phyloP scores from a whole-genome alignment of 2,113 vertebrate genomes.

The Scomber japonicus region DNA sequence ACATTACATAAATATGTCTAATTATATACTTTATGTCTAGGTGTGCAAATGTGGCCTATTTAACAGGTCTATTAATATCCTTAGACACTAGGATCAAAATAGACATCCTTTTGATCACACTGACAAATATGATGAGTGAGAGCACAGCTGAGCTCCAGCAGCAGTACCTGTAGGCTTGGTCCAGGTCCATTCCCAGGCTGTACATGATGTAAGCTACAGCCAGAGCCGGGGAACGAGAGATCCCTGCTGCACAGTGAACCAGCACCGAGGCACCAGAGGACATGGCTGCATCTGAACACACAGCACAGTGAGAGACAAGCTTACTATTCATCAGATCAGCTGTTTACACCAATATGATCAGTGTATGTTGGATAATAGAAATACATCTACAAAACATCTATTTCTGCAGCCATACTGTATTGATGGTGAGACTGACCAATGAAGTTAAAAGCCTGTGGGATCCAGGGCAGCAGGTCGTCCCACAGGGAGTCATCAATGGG shows the following conservation, averaged over 20 bases:
- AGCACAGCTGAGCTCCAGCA: no score
- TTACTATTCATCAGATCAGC: not conserved
- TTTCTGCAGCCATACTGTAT: not conserved
- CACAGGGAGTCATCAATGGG: constrained; percentile 88
- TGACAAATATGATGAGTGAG: no score
- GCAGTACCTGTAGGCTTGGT: constrained; percentile 87
- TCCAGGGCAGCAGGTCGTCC: constrained; percentile 87
- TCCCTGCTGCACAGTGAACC: constrained; percentile 88
- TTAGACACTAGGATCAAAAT: no score
- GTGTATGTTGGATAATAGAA: no score
- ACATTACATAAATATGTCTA: no score
- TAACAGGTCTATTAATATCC: no score
- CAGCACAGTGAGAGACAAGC: not conserved
- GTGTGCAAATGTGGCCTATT: no score
- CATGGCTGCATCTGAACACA: constrained; percentile 80
- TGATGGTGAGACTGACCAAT: constrained; percentile 77
- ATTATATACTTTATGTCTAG: no score
- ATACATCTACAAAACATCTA: no score
- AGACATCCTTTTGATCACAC: no score
- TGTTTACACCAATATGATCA: not conserved
- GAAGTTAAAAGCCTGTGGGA: constrained; percentile 85
- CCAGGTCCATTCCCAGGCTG: constrained; percentile 83
- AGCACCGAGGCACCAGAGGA: constrained; percentile 82
- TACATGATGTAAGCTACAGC: constrained; percentile 89
- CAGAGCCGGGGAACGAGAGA: constrained; percentile 87